Percentiles rank a stretch among this genome's conserved stretches.
Evolutionary conservation across 2,113 vertebrate species (phyloP).

Genomic region (Pluvialis apricaria): DNA sequence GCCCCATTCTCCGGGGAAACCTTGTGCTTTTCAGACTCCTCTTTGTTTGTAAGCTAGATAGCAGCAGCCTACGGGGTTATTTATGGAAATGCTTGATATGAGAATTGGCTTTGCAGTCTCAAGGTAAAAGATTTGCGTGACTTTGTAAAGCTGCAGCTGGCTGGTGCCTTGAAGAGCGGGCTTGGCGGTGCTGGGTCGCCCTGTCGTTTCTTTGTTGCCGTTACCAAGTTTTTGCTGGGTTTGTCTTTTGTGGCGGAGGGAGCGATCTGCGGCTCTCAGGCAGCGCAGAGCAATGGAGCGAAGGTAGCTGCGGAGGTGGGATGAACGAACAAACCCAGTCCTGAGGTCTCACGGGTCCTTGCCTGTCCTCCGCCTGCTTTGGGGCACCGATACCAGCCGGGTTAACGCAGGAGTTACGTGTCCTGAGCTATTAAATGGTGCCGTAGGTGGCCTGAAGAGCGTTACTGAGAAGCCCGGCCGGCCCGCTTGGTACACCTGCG

Average conservation of each 20-base stretch:
- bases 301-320: background rate
- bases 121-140: slow-evolving; percentile 31
- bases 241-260: background rate
- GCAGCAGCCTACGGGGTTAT: slow-evolving; percentile 8
- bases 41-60: slow-evolving; percentile 46
- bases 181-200: background rate
- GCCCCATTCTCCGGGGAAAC: background rate
- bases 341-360: background rate
- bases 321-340: background rate
- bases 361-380: background rate
- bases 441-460: background rate
- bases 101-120: slow-evolving; percentile 39
- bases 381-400: background rate
- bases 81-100: slow-evolving; percentile 50
- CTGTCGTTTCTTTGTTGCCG: background rate
- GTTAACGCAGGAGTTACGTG: accelerated
- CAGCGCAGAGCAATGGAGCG: background rate
- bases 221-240: slow-evolving; percentile 20
- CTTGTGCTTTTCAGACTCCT: background rate
- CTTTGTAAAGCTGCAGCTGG: slow-evolving; percentile 18
- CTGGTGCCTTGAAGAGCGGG: background rate
- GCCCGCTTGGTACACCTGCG: background rate
- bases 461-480: background rate
- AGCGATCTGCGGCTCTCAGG: background rate
- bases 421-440: background rate